Percentiles rank a stretch among this genome's conserved stretches.
Conservation (phyloP, 2,797 vertebrate species). For the Poeciliopsis gracilis region DNA sequence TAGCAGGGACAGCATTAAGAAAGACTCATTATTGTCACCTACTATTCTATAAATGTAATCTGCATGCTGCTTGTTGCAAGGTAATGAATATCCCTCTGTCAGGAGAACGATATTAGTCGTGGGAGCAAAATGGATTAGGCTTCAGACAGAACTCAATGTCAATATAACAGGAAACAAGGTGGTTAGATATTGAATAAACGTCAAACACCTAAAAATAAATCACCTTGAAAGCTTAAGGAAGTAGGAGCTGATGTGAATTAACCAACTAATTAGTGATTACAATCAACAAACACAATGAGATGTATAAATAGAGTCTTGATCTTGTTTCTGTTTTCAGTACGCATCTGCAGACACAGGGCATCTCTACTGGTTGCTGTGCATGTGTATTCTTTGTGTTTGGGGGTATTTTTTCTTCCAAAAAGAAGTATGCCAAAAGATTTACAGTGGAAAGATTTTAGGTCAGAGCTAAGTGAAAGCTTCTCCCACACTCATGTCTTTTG, state of each 20-base stretch:
- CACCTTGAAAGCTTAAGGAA: conserved; percentile 46
- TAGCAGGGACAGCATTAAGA: conserved; percentile 8
- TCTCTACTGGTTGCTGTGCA: conserved; percentile 4
- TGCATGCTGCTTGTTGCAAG: conserved; percentile 19
- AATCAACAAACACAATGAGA: conserved; percentile 19
- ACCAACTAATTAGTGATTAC: conserved; percentile 30
- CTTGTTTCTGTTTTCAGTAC: background rate
- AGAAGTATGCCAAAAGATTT: conserved; percentile 40
- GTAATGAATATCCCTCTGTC: conserved; percentile 55
- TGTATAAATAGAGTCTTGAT: conserved; percentile 19
- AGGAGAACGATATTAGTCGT: conserved; percentile 57
- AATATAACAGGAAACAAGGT: conserved; percentile 40
- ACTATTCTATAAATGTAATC: background rate
- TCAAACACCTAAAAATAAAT: conserved; percentile 64
- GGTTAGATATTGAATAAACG: conserved; percentile 60
- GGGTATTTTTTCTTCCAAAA: conserved; percentile 12
- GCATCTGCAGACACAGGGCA: background rate
- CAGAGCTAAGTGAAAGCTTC: conserved; percentile 37
- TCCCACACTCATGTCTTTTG: conserved; percentile 57
- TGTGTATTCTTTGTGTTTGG: conserved; percentile 1
- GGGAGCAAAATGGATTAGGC: conserved; percentile 63
- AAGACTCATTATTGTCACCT: conserved; percentile 12
- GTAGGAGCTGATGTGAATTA: conserved; percentile 2
- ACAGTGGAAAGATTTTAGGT: conserved; percentile 43
- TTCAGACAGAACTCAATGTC: conserved; percentile 62